These are phyloP conservation scores for Eupeodes latifasciatus DNA, from an alignment of 2,888 invertebrate genomes.

Conservation along the genomic window DNA sequence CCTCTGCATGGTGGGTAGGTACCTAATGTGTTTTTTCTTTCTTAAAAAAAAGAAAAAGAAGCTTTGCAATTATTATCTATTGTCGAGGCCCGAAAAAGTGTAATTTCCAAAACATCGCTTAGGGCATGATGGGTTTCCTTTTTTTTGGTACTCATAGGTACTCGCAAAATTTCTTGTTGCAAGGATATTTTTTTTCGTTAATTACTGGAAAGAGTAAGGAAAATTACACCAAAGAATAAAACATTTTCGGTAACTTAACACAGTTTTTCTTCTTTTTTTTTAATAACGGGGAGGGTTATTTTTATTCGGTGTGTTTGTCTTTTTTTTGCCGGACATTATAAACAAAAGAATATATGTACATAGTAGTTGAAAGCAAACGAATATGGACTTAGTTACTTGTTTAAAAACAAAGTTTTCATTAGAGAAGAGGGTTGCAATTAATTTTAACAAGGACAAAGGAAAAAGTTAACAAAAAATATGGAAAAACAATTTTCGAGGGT, in stretches of 20 bases:
- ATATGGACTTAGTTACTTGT: not conserved
- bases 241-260: constrained; percentile 17
- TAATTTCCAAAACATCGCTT: constrained; percentile 55
- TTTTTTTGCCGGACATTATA: constrained; percentile 1
- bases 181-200: constrained; percentile 53
- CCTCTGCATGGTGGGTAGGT: not conserved
- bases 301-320: not conserved
- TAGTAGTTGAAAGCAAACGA: not conserved
- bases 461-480: not conserved
- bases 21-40: not conserved
- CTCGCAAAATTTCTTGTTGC: not conserved
- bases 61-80: constrained; percentile 57
- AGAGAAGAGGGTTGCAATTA: constrained; percentile 21
- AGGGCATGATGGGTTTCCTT: constrained; percentile 15
- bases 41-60: not conserved
- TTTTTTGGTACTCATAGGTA: no score
- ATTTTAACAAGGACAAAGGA: not conserved
- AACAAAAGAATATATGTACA: no score
- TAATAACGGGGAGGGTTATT: not conserved
- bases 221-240: constrained; percentile 39
- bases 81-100: constrained; percentile 33
- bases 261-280: constrained; percentile 19
- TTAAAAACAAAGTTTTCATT: not conserved
- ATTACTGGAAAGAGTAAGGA: constrained; percentile 44
- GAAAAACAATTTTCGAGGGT: no score